Percentiles rank a stretch among this genome's conserved stretches.
These are phyloP conservation scores for Plebejus anna DNA, from an alignment of 2,888 invertebrate genomes.

Conservation along the genomic window DNA sequence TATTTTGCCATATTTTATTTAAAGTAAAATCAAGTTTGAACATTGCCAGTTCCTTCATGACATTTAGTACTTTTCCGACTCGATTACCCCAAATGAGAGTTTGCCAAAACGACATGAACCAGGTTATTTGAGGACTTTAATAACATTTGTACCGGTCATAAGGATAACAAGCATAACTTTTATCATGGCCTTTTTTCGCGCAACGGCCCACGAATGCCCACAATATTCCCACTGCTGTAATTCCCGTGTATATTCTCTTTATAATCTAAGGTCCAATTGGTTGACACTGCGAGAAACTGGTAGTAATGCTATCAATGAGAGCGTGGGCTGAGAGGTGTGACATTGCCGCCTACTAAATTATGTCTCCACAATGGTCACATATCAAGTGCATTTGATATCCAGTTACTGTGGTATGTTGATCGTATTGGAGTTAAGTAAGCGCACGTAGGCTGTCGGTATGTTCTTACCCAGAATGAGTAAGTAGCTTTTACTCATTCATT, in stretches of 20 bases:
- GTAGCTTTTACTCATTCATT: constrained; percentile 1
- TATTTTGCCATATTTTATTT: too few relatives aligned
- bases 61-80: too few relatives aligned
- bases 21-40: too few relatives aligned
- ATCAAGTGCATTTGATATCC: constrained; percentile 10
- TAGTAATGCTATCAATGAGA: constrained; percentile 19
- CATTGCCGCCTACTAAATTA: constrained; percentile 18
- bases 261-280: constrained; percentile 1
- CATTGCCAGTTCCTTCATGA: too few relatives aligned
- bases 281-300: constrained; percentile 3
- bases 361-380: background rate
- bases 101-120: background rate
- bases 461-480: background rate
- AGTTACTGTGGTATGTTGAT: constrained; percentile 9
- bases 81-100: background rate
- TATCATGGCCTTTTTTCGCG: background rate
- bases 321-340: constrained; percentile 14
- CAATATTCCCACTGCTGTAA: background rate
- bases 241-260: background rate
- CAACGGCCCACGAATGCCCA: background rate
- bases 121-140: background rate
- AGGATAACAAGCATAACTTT: background rate
- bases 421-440: background rate
- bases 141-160: background rate
- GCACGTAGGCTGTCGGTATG: background rate